Percentiles rank a stretch among this genome's conserved stretches.
phyloP scores from a whole-genome alignment of 2,113 vertebrate species.

The Pogonocichla stellata region DNA sequence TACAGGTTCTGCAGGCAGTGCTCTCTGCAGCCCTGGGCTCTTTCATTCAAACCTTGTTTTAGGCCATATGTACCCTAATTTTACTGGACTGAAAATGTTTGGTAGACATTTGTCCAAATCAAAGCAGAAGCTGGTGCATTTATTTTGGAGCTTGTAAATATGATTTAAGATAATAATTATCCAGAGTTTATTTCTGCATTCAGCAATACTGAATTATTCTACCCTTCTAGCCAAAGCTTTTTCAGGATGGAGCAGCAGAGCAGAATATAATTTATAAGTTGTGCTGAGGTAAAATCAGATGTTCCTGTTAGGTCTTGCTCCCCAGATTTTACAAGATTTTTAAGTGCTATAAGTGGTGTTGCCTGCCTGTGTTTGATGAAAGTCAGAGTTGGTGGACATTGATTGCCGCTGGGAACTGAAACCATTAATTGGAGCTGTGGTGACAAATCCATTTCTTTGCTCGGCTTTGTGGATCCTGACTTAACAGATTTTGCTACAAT shows the following conservation, averaged over 20 bases:
- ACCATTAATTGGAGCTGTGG: slow-evolving; percentile 57
- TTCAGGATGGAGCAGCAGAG: slow-evolving; percentile 12
- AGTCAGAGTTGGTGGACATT: slow-evolving; percentile 60
- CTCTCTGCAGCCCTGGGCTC: neutral
- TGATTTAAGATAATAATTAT: slow-evolving; percentile 34
- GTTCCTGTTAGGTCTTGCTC: slow-evolving; percentile 68
- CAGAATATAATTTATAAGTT: slow-evolving; percentile 59
- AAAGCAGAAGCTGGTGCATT: neutral
- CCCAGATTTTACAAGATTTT: slow-evolving; percentile 69
- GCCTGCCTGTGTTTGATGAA: slow-evolving; percentile 45
- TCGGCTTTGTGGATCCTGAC: neutral
- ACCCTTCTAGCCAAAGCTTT: slow-evolving; percentile 25
- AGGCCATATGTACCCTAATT: neutral
- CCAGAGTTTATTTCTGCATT: neutral
- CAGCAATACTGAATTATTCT: slow-evolving; percentile 39
- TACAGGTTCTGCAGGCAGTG: neutral
- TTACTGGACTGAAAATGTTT: slow-evolving; percentile 30
- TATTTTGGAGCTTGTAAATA: neutral
- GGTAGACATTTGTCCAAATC: neutral
- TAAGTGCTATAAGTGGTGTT: slow-evolving; percentile 35
- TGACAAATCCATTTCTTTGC: slow-evolving; percentile 46
- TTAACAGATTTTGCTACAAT: slow-evolving; percentile 7
- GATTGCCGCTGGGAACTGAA: slow-evolving; percentile 57
- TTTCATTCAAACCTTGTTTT: neutral
- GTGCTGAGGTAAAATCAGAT: slow-evolving; percentile 64